A percentile compares a stretch with the other conserved stretches of the same genome.
Evolutionary conservation across 2,888 invertebrate genomes (phyloP).

Genomic region (Synergus umbraculus): DNA sequence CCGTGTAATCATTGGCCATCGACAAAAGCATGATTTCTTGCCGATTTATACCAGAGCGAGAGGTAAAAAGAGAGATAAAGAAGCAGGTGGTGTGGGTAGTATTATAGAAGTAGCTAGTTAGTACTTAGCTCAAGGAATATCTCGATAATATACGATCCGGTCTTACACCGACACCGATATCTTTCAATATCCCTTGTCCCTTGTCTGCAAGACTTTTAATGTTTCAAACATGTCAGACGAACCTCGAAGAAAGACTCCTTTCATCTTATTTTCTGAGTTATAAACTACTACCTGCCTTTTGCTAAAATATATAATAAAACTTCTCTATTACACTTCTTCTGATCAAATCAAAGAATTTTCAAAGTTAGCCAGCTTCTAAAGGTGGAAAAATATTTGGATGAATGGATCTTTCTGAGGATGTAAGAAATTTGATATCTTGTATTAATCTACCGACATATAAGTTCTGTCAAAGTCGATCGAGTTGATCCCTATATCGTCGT

Average conservation of each 20-base stretch:
- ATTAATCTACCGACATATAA: neutral
- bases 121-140: conserved; percentile 24
- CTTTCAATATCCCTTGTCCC: neutral
- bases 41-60: conserved; percentile 48
- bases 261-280: conserved; percentile 2
- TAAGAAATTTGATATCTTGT: no score
- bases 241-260: neutral
- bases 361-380: no score
- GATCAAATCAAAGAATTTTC: no score
- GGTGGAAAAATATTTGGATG: no score
- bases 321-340: no score
- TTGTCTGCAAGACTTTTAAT: conserved; percentile 17
- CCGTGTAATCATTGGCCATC: conserved; percentile 57
- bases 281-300: neutral
- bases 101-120: neutral
- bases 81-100: conserved; percentile 3
- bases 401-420: no score
- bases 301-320: no score
- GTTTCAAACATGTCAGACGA: neutral
- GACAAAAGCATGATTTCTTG: conserved; percentile 54
- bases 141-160: conserved; percentile 13
- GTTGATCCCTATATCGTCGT: neutral
- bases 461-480: conserved; percentile 4
- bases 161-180: conserved; percentile 16
- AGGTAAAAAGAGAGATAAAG: neutral